Percentiles rank a stretch among this genome's conserved stretches.
Evolutionary conservation across 23 tunicate species (phyloP).

Genomic region (Aplidium turbinatum): DNA sequence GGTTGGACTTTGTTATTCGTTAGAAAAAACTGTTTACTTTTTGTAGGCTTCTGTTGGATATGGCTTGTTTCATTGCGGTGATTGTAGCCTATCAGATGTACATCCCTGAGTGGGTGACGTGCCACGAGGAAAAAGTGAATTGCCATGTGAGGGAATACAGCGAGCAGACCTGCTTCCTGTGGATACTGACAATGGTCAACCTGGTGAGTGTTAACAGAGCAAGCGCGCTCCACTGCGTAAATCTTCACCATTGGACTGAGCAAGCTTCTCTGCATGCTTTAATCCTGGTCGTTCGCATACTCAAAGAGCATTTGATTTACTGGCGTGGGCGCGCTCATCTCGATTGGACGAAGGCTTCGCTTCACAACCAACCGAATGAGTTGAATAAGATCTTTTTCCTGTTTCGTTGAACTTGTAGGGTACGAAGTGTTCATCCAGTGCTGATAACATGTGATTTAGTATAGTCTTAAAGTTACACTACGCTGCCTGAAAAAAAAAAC

Average conservation of each 20-base stretch:
- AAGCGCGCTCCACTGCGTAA: background rate
- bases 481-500: too few relatives aligned
- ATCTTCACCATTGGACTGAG: background rate
- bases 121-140: constrained; percentile 28
- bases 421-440: too few relatives aligned
- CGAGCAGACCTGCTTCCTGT: constrained; percentile 49
- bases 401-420: too few relatives aligned
- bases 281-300: too few relatives aligned
- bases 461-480: too few relatives aligned
- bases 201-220: constrained; percentile 27
- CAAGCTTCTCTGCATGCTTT: background rate
- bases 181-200: constrained; percentile 39
- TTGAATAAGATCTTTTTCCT: too few relatives aligned
- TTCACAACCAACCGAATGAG: too few relatives aligned
- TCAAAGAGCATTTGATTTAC: too few relatives aligned
- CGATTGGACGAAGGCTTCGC: too few relatives aligned
- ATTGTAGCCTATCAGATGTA: constrained; percentile 37
- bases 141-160: constrained; percentile 10
- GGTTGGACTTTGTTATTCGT: too few relatives aligned
- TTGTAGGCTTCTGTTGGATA: constrained; percentile 52
- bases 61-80: constrained; percentile 11
- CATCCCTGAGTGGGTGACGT: constrained; percentile 32
- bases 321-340: background rate
- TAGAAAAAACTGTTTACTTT: too few relatives aligned
- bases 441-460: too few relatives aligned